These are phyloP conservation scores for Aleiodes testaceus DNA, from an alignment of 2,888 invertebrate genomes.

Conservation along the genomic window DNA sequence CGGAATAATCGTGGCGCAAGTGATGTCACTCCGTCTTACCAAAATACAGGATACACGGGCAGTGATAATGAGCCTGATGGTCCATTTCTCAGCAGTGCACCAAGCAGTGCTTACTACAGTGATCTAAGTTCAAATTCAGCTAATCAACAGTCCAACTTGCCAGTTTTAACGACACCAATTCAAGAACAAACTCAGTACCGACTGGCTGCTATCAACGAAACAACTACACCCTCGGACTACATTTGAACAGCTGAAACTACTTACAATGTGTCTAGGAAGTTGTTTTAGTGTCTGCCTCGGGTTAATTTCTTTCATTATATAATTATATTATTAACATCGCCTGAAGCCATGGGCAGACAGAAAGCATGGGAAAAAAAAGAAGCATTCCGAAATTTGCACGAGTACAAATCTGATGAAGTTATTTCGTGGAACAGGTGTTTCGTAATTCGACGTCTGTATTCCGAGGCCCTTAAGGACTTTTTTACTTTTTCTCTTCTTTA, in stretches of 20 bases:
- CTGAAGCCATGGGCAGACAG: no score
- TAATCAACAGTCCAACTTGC: slow-evolving; percentile 61
- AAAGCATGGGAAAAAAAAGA: neutral
- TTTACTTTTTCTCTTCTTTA: slow-evolving; percentile 39
- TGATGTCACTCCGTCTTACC: slow-evolving; percentile 77
- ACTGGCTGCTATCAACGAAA: slow-evolving; percentile 70
- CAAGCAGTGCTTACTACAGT: slow-evolving; percentile 85
- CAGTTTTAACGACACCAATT: slow-evolving; percentile 47
- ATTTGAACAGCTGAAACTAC: slow-evolving; percentile 57
- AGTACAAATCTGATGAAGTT: slow-evolving; percentile 57
- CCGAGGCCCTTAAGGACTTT: slow-evolving; percentile 44
- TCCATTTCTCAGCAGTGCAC: slow-evolving; percentile 75
- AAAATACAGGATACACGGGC: slow-evolving; percentile 80
- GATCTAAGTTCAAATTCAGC: slow-evolving; percentile 75
- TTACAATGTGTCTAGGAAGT: neutral
- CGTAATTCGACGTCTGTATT: slow-evolving; percentile 60
- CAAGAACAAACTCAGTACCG: slow-evolving; percentile 63
- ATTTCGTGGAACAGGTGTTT: slow-evolving; percentile 68
- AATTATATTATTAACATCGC: neutral
- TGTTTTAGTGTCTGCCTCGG: slow-evolving; percentile 34
- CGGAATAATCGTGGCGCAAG: slow-evolving; percentile 56
- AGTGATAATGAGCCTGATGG: slow-evolving; percentile 75
- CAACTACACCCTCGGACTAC: slow-evolving; percentile 68
- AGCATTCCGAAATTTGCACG: slow-evolving; percentile 39
- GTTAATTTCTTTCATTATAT: slow-evolving; percentile 34